Percentiles rank a stretch among this genome's conserved stretches.
Evolutionary conservation across 2,113 vertebrate genomes (phyloP).

Genomic region (Vidua macroura): DNA sequence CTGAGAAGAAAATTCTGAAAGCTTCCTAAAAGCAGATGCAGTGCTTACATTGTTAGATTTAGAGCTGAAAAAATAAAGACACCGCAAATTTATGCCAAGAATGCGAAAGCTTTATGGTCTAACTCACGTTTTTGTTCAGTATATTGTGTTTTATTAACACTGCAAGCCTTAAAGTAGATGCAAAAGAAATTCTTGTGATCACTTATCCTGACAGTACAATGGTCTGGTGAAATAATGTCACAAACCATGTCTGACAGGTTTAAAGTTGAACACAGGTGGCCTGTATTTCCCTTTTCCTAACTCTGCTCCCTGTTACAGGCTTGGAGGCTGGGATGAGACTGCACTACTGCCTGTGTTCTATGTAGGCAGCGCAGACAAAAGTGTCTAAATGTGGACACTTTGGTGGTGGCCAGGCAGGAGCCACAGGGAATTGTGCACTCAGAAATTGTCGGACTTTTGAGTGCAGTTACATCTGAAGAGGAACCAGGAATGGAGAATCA

Average conservation of each 20-base stretch:
- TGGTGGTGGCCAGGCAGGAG: neutral
- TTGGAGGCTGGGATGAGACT: neutral
- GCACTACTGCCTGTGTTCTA: neutral
- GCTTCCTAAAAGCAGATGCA: neutral
- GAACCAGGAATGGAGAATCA: neutral
- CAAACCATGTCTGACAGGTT: constrained; percentile 17
- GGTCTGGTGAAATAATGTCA: constrained; percentile 15
- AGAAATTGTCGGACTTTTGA: neutral
- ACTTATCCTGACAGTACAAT: neutral
- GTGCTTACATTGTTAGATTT: neutral
- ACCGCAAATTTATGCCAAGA: neutral
- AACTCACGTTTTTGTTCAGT: neutral
- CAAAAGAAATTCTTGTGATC: neutral
- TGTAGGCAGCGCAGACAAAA: neutral
- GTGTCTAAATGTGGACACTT: neutral
- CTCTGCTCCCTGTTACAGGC: neutral
- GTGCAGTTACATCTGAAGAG: neutral
- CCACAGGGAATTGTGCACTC: neutral
- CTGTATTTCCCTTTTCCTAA: neutral
- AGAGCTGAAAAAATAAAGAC: neutral
- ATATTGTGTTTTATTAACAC: neutral
- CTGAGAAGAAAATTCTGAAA: neutral
- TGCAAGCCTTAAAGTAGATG: constrained; percentile 17
- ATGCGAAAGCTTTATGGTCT: neutral
- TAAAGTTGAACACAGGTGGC: neutral